Percentiles rank a stretch among this genome's conserved stretches.
These are phyloP conservation scores for Congeria kusceri DNA, from an alignment of 2,888 invertebrate species.

Conservation along the genomic window DNA sequence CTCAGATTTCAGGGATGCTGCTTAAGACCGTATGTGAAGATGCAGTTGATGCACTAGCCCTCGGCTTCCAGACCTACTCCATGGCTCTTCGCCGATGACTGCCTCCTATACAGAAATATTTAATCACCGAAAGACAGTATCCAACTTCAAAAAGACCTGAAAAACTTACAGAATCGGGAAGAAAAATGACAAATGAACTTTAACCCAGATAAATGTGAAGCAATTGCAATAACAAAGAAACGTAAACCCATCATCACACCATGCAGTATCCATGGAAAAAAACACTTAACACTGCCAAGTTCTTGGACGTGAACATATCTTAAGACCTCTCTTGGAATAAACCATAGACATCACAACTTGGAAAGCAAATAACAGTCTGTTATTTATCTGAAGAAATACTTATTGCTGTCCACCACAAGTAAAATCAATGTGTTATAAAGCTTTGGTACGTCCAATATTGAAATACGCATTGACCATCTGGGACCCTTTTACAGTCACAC, in stretches of 20 bases:
- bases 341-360: background rate
- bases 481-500: background rate
- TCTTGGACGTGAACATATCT: slow-evolving; percentile 3
- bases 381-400: slow-evolving; percentile 11
- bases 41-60: background rate
- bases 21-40: background rate
- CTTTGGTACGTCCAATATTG: background rate
- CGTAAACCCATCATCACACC: background rate
- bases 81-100: too few species aligned
- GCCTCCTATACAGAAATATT: too few species aligned
- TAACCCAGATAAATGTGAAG: slow-evolving; percentile 12
- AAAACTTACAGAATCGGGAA: background rate
- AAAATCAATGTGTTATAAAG: background rate
- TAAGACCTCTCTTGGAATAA: slow-evolving; percentile 13
- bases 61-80: background rate
- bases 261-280: slow-evolving; percentile 7
- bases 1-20: background rate
- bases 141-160: background rate
- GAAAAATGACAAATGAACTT: slow-evolving; percentile 4
- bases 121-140: too few species aligned
- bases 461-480: background rate
- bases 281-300: slow-evolving; percentile 7
- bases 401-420: background rate
- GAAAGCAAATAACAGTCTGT: slow-evolving; percentile 4
- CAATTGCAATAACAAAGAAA: background rate